These are phyloP conservation scores for Brachyhypopomus occidentalis DNA, from an alignment of 2,113 vertebrate genomes.

Conservation along the genomic window DNA sequence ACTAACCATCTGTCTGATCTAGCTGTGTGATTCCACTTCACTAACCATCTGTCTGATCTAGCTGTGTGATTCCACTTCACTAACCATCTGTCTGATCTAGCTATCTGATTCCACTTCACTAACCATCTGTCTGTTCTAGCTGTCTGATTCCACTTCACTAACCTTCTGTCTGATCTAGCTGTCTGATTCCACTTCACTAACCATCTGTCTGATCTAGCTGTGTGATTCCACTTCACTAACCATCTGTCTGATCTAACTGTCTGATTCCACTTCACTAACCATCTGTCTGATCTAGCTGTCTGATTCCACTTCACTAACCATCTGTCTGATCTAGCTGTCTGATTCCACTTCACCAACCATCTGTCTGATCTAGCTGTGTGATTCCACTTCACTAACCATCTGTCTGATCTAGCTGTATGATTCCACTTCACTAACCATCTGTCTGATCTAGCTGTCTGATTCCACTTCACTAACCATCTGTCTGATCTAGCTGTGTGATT, in stretches of 20 bases:
- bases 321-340: no score
- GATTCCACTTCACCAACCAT: neutral
- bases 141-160: neutral
- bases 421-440: neutral
- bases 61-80: neutral
- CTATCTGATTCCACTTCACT: neutral
- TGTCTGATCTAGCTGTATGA: neutral
- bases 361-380: neutral
- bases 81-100: no score
- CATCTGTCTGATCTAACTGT: neutral
- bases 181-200: neutral
- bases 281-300: neutral
- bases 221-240: neutral
- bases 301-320: neutral
- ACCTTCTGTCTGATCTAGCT: neutral
- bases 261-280: neutral
- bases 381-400: neutral
- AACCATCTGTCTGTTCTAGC: neutral
- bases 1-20: neutral
- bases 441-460: no score
- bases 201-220: no score
- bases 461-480: neutral
- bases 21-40: neutral
- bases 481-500: neutral
- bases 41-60: neutral